Evolutionary conservation across 2,888 invertebrate genomes (phyloP).

Genomic region (Andricus quercusramuli): DNA sequence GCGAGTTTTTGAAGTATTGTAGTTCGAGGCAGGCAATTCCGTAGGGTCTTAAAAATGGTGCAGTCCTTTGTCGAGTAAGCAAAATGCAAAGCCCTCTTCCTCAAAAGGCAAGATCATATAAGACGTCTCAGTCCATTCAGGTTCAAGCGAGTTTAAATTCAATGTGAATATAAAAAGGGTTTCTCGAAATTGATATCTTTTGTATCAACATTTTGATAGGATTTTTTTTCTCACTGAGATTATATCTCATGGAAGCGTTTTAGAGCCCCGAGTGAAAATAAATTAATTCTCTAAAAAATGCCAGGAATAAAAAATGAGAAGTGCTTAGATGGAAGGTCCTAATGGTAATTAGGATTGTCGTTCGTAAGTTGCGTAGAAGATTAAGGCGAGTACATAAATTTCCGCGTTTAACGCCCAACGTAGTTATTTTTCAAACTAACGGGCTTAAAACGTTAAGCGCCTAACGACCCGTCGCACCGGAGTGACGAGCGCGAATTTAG

Average conservation of each 20-base stretch:
- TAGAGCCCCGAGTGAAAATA: not conserved
- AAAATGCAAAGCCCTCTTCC: constrained; percentile 33
- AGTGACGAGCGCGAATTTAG: constrained; percentile 40
- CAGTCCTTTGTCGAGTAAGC: constrained; percentile 23
- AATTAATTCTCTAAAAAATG: not conserved
- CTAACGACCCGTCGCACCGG: constrained; percentile 36
- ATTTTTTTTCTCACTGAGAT: not conserved
- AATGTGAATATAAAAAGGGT: not conserved
- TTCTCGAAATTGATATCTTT: not conserved
- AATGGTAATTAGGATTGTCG: constrained; percentile 29
- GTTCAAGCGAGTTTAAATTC: not conserved
- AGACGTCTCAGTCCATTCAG: not conserved
- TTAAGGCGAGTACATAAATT: constrained; percentile 37
- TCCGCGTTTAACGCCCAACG: constrained; percentile 27
- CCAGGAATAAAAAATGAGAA: not conserved
- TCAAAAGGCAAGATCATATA: not conserved
- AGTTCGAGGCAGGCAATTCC: constrained; percentile 21
- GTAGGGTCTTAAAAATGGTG: constrained; percentile 30
- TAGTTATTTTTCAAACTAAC: constrained; percentile 38
- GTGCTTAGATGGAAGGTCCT: constrained; percentile 6
- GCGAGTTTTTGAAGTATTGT: constrained; percentile 11
- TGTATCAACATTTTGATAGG: not conserved
- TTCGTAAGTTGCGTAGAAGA: constrained; percentile 30
- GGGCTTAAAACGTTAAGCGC: constrained; percentile 38
- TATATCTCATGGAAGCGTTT: no score